phyloP scores from a whole-genome alignment of 2,888 invertebrate species.

The Acrobasis consociella region DNA sequence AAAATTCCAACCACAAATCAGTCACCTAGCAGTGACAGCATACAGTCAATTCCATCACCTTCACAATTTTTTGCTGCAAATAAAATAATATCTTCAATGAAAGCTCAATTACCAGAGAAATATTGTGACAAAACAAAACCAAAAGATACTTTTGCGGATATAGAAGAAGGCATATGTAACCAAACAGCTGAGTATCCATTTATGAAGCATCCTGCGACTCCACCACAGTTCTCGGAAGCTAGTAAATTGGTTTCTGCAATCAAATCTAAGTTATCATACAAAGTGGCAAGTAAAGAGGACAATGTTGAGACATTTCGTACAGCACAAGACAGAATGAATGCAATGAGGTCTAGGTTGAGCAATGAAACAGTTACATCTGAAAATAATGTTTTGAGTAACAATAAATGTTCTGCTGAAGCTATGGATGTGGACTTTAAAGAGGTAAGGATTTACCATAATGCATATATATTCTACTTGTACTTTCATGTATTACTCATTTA shows the following conservation, averaged over 20 bases:
- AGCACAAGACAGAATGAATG: slow-evolving; percentile 61
- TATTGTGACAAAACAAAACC: slow-evolving; percentile 59
- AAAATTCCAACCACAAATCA: slow-evolving; percentile 48
- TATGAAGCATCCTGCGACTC: slow-evolving; percentile 71
- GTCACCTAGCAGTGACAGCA: slow-evolving; percentile 64
- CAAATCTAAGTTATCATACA: slow-evolving; percentile 68
- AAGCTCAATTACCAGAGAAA: slow-evolving; percentile 72
- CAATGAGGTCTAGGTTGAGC: slow-evolving; percentile 50
- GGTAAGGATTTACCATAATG: slow-evolving; percentile 40
- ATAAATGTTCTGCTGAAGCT: slow-evolving; percentile 42
- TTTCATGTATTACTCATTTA: no score
- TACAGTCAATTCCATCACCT: slow-evolving; percentile 64
- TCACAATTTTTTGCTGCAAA: slow-evolving; percentile 76
- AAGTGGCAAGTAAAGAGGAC: slow-evolving; percentile 49
- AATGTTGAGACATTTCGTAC: slow-evolving; percentile 42
- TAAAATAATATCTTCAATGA: slow-evolving; percentile 75
- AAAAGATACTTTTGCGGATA: slow-evolving; percentile 73
- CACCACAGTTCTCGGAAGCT: slow-evolving; percentile 76
- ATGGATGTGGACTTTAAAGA: slow-evolving; percentile 71
- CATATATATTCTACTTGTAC: no score
- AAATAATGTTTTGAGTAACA: slow-evolving; percentile 35
- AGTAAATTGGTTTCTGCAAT: slow-evolving; percentile 72
- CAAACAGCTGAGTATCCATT: slow-evolving; percentile 71
- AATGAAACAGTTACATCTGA: slow-evolving; percentile 39
- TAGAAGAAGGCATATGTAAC: slow-evolving; percentile 70